phyloP scores from a whole-genome alignment of 2,888 invertebrate genomes.

The Buathra laborator region DNA sequence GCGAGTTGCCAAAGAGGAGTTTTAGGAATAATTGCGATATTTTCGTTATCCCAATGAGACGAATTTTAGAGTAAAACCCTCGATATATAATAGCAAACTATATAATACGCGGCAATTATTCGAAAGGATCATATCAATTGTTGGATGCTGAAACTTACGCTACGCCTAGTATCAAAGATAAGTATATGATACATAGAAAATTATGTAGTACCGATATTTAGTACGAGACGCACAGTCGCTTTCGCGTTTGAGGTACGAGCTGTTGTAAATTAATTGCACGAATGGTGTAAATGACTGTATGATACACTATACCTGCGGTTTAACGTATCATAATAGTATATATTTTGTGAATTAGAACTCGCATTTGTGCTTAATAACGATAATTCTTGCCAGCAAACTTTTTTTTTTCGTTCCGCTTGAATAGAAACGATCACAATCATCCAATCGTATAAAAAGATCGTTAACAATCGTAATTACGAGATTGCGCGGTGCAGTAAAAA shows the following conservation, averaged over 20 bases:
- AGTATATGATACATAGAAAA: slow-evolving; percentile 27
- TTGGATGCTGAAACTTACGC: slow-evolving; percentile 32
- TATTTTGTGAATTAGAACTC: slow-evolving; percentile 45
- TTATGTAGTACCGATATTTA: slow-evolving; percentile 18
- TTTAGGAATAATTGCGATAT: slow-evolving; percentile 27
- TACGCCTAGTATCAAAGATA: slow-evolving; percentile 28
- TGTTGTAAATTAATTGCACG: slow-evolving; percentile 46
- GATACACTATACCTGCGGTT: slow-evolving; percentile 32
- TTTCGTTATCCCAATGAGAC: slow-evolving; percentile 5
- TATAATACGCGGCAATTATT: not conserved
- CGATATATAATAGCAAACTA: not conserved
- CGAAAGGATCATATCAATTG: slow-evolving; percentile 42
- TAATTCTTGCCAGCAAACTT: not conserved
- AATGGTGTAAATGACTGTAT: slow-evolving; percentile 3
- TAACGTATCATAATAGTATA: slow-evolving; percentile 37
- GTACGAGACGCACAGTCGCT: slow-evolving; percentile 29
- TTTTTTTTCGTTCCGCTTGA: not conserved
- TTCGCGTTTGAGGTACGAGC: slow-evolving; percentile 38
- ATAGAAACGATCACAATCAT: not conserved
- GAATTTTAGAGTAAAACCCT: slow-evolving; percentile 1
- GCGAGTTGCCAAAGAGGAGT: slow-evolving; percentile 20
- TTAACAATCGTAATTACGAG: not conserved
- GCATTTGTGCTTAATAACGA: not conserved
- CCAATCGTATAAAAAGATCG: not conserved
- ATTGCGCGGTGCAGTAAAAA: not conserved